Percentiles rank a stretch among this genome's conserved stretches.
Evolutionary conservation across 1,140 invertebrate genomes (phyloP).

Genomic region (Saxidomus purpurata): DNA sequence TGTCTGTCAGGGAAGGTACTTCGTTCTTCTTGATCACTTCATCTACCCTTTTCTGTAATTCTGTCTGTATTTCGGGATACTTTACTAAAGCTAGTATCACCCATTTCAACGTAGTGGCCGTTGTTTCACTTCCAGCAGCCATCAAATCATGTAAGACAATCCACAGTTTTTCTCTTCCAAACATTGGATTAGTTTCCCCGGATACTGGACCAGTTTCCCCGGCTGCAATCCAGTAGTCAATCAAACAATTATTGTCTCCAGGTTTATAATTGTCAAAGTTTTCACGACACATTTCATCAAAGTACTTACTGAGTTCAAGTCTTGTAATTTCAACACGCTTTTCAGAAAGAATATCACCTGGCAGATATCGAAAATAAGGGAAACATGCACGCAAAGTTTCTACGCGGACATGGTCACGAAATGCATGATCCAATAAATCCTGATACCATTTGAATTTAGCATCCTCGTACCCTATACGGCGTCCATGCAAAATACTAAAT

Average conservation of each 20-base stretch:
- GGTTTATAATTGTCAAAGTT: neutral
- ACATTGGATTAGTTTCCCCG: no score
- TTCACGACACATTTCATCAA: neutral
- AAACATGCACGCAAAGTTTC: no score
- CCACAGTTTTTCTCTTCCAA: neutral
- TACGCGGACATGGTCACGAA: no score
- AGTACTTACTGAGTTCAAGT: neutral
- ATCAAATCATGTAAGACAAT: neutral
- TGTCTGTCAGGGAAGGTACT: neutral
- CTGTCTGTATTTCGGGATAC: neutral
- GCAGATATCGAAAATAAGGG: no score
- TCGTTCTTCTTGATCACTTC: neutral
- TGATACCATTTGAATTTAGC: neutral
- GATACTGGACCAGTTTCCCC: neutral
- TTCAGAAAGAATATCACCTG: no score
- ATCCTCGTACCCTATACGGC: neutral
- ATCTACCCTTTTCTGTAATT: neutral
- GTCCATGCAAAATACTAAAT: neutral
- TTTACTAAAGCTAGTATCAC: neutral
- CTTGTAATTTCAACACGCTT: neutral
- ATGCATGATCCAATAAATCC: no score
- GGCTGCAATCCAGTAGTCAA: neutral
- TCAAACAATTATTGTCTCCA: neutral
- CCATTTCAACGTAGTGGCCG: neutral
- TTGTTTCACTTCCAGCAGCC: constrained; percentile 24